phyloP scores from a whole-genome alignment of 37 sponge, comb jelly and placozoan genomes.

The Tethya wilhelma region DNA sequence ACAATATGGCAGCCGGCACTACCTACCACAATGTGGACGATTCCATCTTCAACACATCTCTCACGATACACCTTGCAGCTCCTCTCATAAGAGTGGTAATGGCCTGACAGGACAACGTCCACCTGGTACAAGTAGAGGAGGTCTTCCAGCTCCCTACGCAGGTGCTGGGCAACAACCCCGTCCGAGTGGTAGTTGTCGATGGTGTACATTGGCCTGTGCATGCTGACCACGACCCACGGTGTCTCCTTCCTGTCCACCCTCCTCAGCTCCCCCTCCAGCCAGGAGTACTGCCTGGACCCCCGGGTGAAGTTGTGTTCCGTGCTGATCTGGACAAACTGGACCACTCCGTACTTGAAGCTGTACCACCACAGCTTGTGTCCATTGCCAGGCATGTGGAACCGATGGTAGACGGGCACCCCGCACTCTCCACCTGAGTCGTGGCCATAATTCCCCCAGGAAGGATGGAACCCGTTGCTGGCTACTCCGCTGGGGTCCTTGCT shows the following conservation, averaged over 20 bases:
- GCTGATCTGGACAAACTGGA: slow-evolving; percentile 60
- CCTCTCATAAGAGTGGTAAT: slow-evolving; percentile 76
- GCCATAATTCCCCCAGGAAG: slow-evolving; percentile 68
- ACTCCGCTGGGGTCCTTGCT: slow-evolving; percentile 54
- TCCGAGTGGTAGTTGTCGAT: slow-evolving; percentile 30
- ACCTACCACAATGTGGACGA: slow-evolving; percentile 66
- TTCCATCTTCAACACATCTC: slow-evolving; percentile 31
- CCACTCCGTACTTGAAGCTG: slow-evolving; percentile 72
- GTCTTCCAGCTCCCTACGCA: slow-evolving; percentile 50
- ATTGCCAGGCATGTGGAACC: slow-evolving; percentile 66
- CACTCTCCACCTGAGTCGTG: slow-evolving; percentile 77
- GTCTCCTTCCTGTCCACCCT: slow-evolving; percentile 43
- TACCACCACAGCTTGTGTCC: slow-evolving; percentile 78
- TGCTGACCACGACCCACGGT: slow-evolving; percentile 68
- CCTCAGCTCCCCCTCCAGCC: slow-evolving; percentile 72
- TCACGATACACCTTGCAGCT: slow-evolving; percentile 54
- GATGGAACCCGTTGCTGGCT: slow-evolving; percentile 59
- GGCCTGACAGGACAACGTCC: slow-evolving; percentile 60
- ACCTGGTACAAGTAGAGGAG: slow-evolving; percentile 64
- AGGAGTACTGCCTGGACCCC: slow-evolving; percentile 58
- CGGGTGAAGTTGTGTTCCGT: slow-evolving; percentile 73
- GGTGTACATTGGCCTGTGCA: slow-evolving; percentile 71
- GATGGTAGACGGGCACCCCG: slow-evolving; percentile 61
- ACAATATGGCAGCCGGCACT: slow-evolving; percentile 55
- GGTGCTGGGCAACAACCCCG: slow-evolving; percentile 20